Evolutionary conservation across 2,888 invertebrate genomes (phyloP).

Genomic region (Eupithecia exiguata): DNA sequence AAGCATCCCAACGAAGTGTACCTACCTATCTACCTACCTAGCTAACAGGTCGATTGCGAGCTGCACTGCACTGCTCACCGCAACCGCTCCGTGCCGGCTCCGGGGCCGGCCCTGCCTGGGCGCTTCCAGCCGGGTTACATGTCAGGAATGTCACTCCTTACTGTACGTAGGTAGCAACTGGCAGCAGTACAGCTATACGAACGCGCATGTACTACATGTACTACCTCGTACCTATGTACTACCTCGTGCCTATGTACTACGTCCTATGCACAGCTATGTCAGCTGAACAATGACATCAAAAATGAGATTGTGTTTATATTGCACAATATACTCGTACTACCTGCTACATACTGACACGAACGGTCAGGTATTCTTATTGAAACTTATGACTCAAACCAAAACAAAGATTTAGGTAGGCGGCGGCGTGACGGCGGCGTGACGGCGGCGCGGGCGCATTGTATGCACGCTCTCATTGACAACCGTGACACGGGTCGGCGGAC

Average conservation of each 20-base stretch:
- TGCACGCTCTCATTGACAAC: conserved; percentile 19
- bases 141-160: neutral
- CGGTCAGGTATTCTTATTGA: conserved; percentile 1
- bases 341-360: neutral
- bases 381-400: conserved; percentile 7
- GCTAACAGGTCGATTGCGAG: neutral
- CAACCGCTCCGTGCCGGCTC: too few relatives aligned
- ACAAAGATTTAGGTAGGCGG: neutral
- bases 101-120: too few relatives aligned
- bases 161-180: too few relatives aligned
- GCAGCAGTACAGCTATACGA: too few relatives aligned
- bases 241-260: too few relatives aligned
- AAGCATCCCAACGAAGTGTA: conserved; percentile 18
- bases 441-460: neutral
- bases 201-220: too few relatives aligned
- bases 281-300: neutral
- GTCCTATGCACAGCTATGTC: neutral
- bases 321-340: neutral
- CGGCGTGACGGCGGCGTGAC: conserved; percentile 15
- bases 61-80: too few relatives aligned
- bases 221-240: too few relatives aligned
- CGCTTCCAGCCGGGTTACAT: neutral
- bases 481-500: conserved; percentile 6
- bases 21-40: too few relatives aligned
- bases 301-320: neutral